phyloP scores from a whole-genome alignment of 2,888 invertebrate species.

The Cephus sareptanus region DNA sequence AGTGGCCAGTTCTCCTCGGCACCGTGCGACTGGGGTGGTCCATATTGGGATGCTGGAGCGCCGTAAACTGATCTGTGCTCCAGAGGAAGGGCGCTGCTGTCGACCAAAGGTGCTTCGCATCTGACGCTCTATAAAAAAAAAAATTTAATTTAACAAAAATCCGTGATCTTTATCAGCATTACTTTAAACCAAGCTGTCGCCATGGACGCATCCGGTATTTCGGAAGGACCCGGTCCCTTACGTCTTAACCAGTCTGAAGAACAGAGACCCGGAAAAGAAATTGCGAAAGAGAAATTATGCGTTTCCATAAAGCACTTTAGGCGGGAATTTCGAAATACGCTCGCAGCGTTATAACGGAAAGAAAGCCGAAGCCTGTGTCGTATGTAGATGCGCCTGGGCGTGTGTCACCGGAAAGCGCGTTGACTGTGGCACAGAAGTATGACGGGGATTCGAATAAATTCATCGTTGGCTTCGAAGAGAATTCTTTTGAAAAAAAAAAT shows the following conservation, averaged over 20 bases:
- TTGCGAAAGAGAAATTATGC: neutral
- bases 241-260: neutral
- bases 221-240: neutral
- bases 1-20: conserved; percentile 90
- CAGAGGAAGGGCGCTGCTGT: conserved; percentile 83
- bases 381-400: neutral
- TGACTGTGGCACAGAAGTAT: neutral
- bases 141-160: neutral
- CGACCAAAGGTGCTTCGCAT: conserved; percentile 82
- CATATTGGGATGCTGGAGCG: conserved; percentile 63
- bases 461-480: neutral
- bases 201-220: neutral
- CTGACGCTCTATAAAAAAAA: conserved; percentile 75
- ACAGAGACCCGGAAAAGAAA: neutral
- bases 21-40: conserved; percentile 67
- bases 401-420: neutral
- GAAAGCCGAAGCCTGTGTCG: neutral
- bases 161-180: neutral
- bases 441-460: neutral
- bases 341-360: conserved; percentile 30
- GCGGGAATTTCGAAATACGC: conserved; percentile 1
- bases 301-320: neutral
- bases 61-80: conserved; percentile 85
- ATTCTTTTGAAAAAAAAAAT: neutral
- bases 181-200: neutral